Base-by-base conservation (phyloP, 1,140 invertebrate species). In the Drepana arcuata region DNA sequence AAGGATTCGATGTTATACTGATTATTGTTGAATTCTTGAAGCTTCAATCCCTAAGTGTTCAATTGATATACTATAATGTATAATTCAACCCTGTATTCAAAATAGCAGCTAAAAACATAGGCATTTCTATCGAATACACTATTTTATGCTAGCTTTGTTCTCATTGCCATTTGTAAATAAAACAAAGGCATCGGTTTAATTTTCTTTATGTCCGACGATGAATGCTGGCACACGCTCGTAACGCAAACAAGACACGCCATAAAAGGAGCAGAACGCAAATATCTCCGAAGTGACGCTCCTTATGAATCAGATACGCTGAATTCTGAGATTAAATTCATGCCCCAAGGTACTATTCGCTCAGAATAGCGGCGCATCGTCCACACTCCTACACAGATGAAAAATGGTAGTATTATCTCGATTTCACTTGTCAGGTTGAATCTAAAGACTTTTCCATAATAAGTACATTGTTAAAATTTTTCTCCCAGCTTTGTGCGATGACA, bases 271-370 rank as follows among this genome's bases (percentile, higher is more conserved):
- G 37, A 56, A 53, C 45, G 45, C 36, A 48, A 65, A 73, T 63
- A 66, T 65, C 48, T 45, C 51, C 54, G 40, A 59, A 70, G 54
- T 67, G 58, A 66, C 55, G 44, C 39, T 65, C 69, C 63, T 75
- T 70, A 71, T 64, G 69, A 78, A 64, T 60, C 57, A 59, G 71
- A 69, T 63, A 65, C 57, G 59, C 62, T 44, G 54, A 64, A 73
- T 71, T 63, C 67, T 60, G 54, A 79, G 74, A 79, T 79, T 79
- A 79, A 79, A 79, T 75, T 74, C 67, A 73, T 72, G 56, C 71
- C 74, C 69, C 51, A 62, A 70, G 74, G 71, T 72, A 63, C 55
- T 63, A 66, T 74, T 66, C 67, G 63, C 64, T 68, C 50, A 50
- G 62, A 70, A 72, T 62, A 61, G 59, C 56, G 53, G 61, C 58